A percentile compares a stretch with the other conserved stretches of the same genome.
phyloP scores from a whole-genome alignment of 2,888 invertebrate species.

The Tetragonula carbonaria region DNA sequence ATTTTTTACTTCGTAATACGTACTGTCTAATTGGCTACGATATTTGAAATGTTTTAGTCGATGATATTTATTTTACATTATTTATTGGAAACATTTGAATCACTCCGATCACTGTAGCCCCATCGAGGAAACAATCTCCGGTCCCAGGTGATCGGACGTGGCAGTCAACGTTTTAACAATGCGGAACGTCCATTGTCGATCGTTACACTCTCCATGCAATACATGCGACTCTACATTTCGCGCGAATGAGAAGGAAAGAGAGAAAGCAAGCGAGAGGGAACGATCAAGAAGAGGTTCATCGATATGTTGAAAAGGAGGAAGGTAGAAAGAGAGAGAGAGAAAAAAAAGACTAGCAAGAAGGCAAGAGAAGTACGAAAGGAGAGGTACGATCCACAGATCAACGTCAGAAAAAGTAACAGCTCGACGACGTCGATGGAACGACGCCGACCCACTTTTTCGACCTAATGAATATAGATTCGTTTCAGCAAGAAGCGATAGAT shows the following conservation, averaged over 20 bases:
- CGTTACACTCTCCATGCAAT: no score
- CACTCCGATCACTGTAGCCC: no score
- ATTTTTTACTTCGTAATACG: no score
- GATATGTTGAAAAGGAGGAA: constrained; percentile 19
- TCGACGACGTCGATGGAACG: constrained; percentile 62
- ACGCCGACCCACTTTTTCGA: constrained; percentile 59
- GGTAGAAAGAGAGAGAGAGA: background rate
- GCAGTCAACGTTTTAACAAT: constrained; percentile 19
- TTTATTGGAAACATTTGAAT: no score
- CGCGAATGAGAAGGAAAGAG: background rate
- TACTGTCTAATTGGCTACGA: no score
- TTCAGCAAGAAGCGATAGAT: constrained; percentile 66
- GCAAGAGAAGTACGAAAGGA: background rate
- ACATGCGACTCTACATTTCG: background rate
- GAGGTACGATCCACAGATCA: constrained; percentile 56
- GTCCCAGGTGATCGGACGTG: no score
- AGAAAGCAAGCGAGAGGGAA: background rate
- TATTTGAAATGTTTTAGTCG: no score
- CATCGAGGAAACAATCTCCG: no score
- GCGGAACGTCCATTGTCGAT: background rate
- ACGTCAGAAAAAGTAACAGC: constrained; percentile 59
- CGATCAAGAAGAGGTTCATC: constrained; percentile 4
- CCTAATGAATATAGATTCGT: constrained; percentile 73
- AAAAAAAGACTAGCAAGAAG: background rate
- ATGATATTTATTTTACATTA: no score